A percentile compares a stretch with the other conserved stretches of the same genome.
Conservation (phyloP, 2,888 invertebrate genomes). For the Proisotoma minuta region DNA sequence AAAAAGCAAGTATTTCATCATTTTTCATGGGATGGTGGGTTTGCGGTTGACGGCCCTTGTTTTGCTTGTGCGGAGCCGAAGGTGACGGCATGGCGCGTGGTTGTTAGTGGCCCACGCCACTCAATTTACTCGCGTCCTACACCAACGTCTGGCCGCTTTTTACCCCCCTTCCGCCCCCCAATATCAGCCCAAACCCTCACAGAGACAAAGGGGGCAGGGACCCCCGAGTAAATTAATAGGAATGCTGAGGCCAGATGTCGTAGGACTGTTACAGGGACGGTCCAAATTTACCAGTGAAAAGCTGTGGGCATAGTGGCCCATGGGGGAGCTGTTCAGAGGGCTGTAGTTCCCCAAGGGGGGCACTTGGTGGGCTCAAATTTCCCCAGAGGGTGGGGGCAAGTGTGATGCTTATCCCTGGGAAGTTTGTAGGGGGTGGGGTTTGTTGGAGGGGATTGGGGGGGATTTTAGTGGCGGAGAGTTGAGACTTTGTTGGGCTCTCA, state of each 20-base stretch:
- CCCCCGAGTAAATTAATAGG: not conserved
- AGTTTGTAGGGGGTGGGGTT: not conserved
- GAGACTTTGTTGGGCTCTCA: not conserved
- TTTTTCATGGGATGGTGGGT: too few relatives aligned
- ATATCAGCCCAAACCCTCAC: not conserved
- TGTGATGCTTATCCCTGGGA: not conserved
- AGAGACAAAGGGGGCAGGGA: not conserved
- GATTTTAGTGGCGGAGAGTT: too few relatives aligned
- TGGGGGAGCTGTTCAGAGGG: constrained; percentile 21
- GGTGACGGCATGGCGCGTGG: constrained; percentile 41
- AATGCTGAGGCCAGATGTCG: constrained; percentile 12
- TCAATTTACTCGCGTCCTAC: not conserved
- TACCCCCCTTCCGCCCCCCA: not conserved
- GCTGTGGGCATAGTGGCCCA: constrained; percentile 32
- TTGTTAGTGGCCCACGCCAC: not conserved
- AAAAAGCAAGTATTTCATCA: too few relatives aligned
- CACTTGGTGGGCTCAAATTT: constrained; percentile 1
- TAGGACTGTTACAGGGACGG: constrained; percentile 7
- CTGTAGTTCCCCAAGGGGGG: constrained; percentile 1
- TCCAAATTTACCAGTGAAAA: constrained; percentile 11
- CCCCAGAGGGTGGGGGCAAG: constrained; percentile 9
- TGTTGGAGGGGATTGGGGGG: too few relatives aligned
- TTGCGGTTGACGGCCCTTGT: too few relatives aligned
- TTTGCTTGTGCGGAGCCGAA: constrained; percentile 32
- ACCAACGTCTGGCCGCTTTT: not conserved